These are phyloP conservation scores for Eretmochelys imbricata DNA, from an alignment of 2,113 vertebrate species.

Conservation along the genomic window DNA sequence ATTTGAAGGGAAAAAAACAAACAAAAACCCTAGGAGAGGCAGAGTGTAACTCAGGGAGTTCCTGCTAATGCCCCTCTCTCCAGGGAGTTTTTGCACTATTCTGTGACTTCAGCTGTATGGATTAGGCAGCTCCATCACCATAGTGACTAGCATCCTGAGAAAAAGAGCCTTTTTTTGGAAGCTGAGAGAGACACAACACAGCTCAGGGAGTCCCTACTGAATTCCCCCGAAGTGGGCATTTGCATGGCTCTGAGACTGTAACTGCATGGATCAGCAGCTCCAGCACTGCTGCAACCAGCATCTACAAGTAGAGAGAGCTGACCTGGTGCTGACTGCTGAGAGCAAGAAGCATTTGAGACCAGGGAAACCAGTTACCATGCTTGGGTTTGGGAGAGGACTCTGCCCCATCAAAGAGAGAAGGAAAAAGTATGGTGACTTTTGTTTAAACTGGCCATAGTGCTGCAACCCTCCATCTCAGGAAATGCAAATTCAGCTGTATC, in stretches of 20 bases:
- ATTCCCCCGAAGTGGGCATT: too few species aligned
- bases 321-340: background rate
- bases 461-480: background rate
- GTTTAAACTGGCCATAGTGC: background rate
- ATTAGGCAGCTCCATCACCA: background rate
- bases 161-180: background rate
- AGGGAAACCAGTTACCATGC: too few species aligned
- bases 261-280: too few species aligned
- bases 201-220: too few species aligned
- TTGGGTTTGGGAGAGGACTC: background rate
- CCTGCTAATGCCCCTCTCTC: too few species aligned
- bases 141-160: background rate
- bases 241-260: too few species aligned
- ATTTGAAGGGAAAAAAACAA: background rate
- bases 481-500: background rate
- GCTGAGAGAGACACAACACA: too few species aligned
- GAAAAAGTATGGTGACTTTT: background rate
- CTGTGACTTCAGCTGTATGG: background rate
- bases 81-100: background rate
- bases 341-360: background rate
- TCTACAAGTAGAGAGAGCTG: background rate
- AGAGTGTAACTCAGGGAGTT: background rate
- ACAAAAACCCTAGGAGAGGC: rapidly evolving
- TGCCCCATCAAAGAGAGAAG: background rate
- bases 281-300: too few species aligned